Evolutionary conservation across 1,140 invertebrate genomes (phyloP), one percentile per base, ranked within the genome.

Genomic region (Cardiocondyla obscurior): DNA sequence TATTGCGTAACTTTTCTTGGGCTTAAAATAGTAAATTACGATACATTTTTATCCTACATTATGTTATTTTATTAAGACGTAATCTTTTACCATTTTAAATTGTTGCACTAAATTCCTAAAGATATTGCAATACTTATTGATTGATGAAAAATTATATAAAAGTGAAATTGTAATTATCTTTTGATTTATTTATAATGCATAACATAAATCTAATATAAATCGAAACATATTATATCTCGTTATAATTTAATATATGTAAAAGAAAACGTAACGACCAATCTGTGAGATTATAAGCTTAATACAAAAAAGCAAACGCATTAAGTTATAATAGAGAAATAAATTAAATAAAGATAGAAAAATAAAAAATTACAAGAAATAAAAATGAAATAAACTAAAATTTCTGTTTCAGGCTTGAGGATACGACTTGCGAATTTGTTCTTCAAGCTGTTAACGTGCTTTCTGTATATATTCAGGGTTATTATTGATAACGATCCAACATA

Each of bases 361-460:
- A 28, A 16, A 19, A 58, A 42, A 0, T 60, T 7, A 42, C 19
- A 58, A 73, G 5, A 58, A n/a, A 33, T 6, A 33, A 74, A 62
- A n/a, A n/a, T n/a, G n/a, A n/a, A n/a, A n/a, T n/a, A n/a, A n/a
- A n/a, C n/a, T 74, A 0, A 62, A 74, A 72, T 64, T 84, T 77
- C 49, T 89, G 33, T 83, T 96, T 62, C 95, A 99, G 98, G 98
- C 96, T 96, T 99, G 93, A 96, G 98, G 90, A 99, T 99, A 95
- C 97, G 99, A 92, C 97, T 99, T 90, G 98, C 98, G 88, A 99
- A 99, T 95, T 95, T 99, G 92, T 96, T 99, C 93, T 98, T 99
- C 95, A 99, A 99, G 95, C 95, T 99, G 72, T 94, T 99, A 91
- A 98, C 98, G 94, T 99, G 99, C 94, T 95, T 98, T 92, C 95